These are phyloP conservation scores for Caprella mutica DNA, from an alignment of 2,888 invertebrate genomes.

Conservation along the genomic window DNA sequence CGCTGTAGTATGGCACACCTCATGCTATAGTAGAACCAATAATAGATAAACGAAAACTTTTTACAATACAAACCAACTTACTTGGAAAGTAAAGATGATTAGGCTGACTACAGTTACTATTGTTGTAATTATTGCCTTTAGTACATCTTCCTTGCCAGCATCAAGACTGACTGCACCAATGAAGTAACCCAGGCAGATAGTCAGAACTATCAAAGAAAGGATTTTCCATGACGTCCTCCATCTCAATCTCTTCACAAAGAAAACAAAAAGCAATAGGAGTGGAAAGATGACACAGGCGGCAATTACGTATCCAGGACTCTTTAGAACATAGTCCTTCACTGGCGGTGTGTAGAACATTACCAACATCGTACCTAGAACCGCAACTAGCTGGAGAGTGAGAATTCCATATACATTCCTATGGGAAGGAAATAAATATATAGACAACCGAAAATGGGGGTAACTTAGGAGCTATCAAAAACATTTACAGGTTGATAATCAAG, in stretches of 20 bases:
- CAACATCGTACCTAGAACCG: conserved; percentile 65
- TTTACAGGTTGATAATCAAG: too few relatives aligned
- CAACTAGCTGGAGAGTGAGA: conserved; percentile 64
- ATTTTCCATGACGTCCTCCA: conserved; percentile 76
- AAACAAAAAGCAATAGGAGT: conserved; percentile 24
- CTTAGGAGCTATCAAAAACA: too few relatives aligned
- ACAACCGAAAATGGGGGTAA: not conserved
- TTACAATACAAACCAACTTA: too few relatives aligned
- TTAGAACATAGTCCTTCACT: conserved; percentile 9
- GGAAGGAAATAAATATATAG: not conserved
- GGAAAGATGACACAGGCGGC: conserved; percentile 23
- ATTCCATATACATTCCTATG: conserved; percentile 68
- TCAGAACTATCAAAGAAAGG: conserved; percentile 74
- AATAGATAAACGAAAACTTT: too few relatives aligned
- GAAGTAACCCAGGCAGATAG: conserved; percentile 66
- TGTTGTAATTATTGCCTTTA: conserved; percentile 82
- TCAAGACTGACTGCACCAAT: conserved; percentile 59
- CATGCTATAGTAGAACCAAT: too few relatives aligned
- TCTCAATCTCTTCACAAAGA: conserved; percentile 42
- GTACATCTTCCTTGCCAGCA: conserved; percentile 53
- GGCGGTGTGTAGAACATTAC: conserved; percentile 49
- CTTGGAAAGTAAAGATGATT: conserved; percentile 75
- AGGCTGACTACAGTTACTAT: conserved; percentile 69
- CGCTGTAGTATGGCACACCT: too few relatives aligned
- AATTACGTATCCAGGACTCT: conserved; percentile 13